A percentile compares a stretch with the other conserved stretches of the same genome.
phyloP scores from a whole-genome alignment of 2,113 vertebrate species.

The Sturnira hondurensis region DNA sequence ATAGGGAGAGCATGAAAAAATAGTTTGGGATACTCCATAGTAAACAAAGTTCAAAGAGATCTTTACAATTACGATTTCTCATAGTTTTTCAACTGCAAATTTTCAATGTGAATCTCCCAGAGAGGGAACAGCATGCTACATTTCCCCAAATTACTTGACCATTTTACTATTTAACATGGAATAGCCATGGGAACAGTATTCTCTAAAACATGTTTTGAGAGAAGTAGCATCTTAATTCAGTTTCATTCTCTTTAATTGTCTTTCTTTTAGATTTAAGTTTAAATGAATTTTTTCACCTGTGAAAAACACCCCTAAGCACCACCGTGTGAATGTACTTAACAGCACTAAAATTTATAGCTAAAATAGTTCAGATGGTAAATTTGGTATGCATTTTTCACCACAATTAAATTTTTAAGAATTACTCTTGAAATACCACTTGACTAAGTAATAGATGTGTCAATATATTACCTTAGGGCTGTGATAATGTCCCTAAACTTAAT shows the following conservation, averaged over 20 bases:
- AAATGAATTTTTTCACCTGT: background rate
- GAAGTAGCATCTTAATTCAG: constrained; percentile 9
- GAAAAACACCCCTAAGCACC: background rate
- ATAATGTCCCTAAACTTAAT: background rate
- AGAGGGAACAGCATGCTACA: background rate
- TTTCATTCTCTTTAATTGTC: background rate
- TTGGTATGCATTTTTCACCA: background rate
- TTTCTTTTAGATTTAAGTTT: constrained; percentile 18
- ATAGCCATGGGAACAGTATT: background rate
- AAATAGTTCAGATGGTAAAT: background rate
- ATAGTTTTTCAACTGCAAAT: background rate
- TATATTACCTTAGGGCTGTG: background rate
- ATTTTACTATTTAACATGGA: background rate
- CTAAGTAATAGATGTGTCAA: background rate
- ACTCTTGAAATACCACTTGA: background rate
- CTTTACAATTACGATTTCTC: background rate
- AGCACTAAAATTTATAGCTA: background rate
- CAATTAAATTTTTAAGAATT: background rate
- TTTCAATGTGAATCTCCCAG: constrained; percentile 20
- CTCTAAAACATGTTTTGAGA: background rate
- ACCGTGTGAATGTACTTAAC: background rate
- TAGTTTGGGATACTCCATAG: background rate
- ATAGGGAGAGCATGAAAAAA: background rate
- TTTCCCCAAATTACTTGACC: background rate
- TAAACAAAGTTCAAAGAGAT: constrained; percentile 11